These are phyloP conservation scores for Nixonia krombeini DNA, from an alignment of 1,140 invertebrate genomes.

Conservation along the genomic window DNA sequence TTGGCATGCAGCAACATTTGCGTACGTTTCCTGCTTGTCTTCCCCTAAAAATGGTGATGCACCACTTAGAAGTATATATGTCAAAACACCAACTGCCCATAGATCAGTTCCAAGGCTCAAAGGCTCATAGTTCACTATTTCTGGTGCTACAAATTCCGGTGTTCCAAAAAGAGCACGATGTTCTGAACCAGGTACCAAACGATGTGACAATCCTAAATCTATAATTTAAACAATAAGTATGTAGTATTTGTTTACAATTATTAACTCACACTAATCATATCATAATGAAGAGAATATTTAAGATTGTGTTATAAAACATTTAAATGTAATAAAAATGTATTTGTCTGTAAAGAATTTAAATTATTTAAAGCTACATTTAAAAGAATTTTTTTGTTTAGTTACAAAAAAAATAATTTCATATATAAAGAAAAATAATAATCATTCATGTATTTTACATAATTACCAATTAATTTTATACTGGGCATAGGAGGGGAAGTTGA, in stretches of 20 bases:
- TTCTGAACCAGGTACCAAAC: constrained; percentile 71
- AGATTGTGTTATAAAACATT: too few species aligned
- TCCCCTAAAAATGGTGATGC: constrained; percentile 79
- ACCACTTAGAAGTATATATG: constrained; percentile 79
- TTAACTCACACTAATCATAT: too few species aligned
- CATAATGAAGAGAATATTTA: too few species aligned
- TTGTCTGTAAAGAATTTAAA: too few species aligned
- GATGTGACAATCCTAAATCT: constrained; percentile 79
- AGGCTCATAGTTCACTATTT: constrained; percentile 81
- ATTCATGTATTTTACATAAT: too few species aligned
- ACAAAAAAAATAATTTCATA: too few species aligned
- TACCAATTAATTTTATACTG: constrained; percentile 73
- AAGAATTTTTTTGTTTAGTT: too few species aligned
- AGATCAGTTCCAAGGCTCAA: constrained; percentile 78
- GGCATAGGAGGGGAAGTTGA: constrained; percentile 73
- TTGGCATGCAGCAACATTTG: constrained; percentile 78
- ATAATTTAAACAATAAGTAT: constrained; percentile 12
- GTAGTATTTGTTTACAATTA: too few species aligned
- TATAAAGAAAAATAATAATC: background rate
- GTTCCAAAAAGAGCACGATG: constrained; percentile 74
- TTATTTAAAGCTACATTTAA: too few species aligned
- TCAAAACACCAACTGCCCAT: constrained; percentile 80
- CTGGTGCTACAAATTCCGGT: constrained; percentile 77
- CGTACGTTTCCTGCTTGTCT: constrained; percentile 77
- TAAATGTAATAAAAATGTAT: background rate